These are phyloP conservation scores for Littorina saxatilis DNA, from an alignment of 1,140 invertebrate species.

Conservation along the genomic window DNA sequence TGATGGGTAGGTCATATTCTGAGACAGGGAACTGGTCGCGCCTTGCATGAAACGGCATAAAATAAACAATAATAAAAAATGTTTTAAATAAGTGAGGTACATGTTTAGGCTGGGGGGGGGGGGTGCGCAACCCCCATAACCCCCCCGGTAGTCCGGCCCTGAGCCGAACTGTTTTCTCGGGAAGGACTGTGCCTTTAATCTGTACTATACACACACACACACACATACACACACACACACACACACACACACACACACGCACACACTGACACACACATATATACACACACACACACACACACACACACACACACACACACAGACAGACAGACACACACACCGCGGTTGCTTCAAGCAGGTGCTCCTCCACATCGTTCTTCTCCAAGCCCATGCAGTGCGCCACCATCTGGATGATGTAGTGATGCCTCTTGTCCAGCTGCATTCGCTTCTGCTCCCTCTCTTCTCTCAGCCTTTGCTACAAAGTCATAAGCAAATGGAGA, in stretches of 20 bases:
- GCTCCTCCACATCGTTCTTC: conserved; percentile 12
- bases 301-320: not conserved
- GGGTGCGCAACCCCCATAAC: no score
- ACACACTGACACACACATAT: no score
- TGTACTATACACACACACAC: not conserved
- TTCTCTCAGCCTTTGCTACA: not conserved
- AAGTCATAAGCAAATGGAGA: not conserved
- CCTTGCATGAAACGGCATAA: no score
- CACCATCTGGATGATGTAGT: conserved; percentile 11
- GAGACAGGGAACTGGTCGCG: no score
- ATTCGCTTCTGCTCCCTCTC: conserved; percentile 7
- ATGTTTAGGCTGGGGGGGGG: no score
- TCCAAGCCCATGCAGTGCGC: not conserved
- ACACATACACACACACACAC: not conserved
- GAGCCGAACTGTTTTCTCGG: not conserved
- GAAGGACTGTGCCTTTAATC: not conserved
- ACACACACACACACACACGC: not conserved
- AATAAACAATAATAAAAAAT: no score
- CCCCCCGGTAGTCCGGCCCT: not conserved
- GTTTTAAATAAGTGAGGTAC: no score
- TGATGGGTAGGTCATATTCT: no score
- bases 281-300: not conserved
- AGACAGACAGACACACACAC: not conserved
- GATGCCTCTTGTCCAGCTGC: not conserved
- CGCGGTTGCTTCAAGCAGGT: not conserved